A percentile compares a stretch with the other conserved stretches of the same genome.
Conservation (phyloP, 2,797 vertebrate genomes). For the Cryptoprocta ferox region DNA sequence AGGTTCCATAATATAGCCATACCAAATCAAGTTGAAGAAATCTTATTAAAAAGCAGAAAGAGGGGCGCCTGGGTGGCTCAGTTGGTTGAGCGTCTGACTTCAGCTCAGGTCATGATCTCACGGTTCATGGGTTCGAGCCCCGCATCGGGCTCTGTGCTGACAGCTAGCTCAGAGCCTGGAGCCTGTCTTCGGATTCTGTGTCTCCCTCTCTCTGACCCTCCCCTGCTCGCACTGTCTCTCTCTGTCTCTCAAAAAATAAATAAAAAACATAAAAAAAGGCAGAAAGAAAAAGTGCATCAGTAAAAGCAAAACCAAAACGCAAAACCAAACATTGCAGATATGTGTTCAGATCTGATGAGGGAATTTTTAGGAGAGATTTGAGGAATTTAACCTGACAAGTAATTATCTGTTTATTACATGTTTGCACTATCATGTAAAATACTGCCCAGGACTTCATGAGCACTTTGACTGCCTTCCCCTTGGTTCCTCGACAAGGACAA, state of each 20-base stretch:
- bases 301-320: not conserved
- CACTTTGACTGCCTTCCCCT: accelerated
- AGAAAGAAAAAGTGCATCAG: not conserved
- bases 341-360: not conserved
- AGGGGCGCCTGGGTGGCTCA: too few relatives aligned
- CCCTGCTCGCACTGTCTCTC: too few relatives aligned
- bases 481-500: not conserved
- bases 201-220: too few relatives aligned
- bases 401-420: accelerated
- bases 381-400: not conserved
- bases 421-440: not conserved
- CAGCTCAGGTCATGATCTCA: too few relatives aligned
- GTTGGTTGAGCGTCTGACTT: too few relatives aligned
- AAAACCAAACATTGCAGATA: not conserved
- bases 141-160: too few relatives aligned
- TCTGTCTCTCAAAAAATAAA: too few relatives aligned
- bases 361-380: not conserved
- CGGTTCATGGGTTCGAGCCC: too few relatives aligned
- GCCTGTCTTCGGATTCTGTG: too few relatives aligned
- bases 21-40: not conserved
- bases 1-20: not conserved
- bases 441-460: not conserved
- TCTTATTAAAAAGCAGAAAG: not conserved
- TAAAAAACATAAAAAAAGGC: too few relatives aligned
- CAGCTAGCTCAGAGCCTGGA: too few relatives aligned